Evolutionary conservation across 2,797 vertebrate genomes (phyloP), one percentile per base, ranked within the genome.

Genomic region (Fundulus diaphanus): DNA sequence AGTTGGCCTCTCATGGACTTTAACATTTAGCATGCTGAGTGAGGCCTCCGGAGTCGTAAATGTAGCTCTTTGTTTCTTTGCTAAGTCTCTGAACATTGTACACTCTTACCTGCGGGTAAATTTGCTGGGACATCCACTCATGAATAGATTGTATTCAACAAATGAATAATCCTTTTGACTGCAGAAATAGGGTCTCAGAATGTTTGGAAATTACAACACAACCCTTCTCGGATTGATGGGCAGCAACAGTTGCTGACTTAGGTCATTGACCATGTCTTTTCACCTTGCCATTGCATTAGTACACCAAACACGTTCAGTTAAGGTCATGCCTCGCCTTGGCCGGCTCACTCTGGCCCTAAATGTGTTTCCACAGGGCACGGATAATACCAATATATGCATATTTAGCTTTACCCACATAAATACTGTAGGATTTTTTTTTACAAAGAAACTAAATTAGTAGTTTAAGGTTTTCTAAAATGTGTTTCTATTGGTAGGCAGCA

Each of bases 381-480:
- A 18, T 37, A 37, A 63, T n/a, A 37, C 11, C 16, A 35, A 24
- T 52, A 4, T 7, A 61, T 12, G 7, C 33, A 37, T 20, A 61
- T 35, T 11, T 12, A 37, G 18, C 1, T 11, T 63, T 63, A 63
- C 59, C 9, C 22, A 3, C 3, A 35, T 9, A 37, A 37, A 37
- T 35, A 35, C n/a, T 63, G 59, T 22, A 63, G 20, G 3, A 63
- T 63, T 37, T 35, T 11, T 11, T 63, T 63, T 22, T 7, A 0
- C 1, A 63, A 63, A 6, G n/a, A n/a, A 42, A 8, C 8, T 22
- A 35, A 63, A 22, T 63, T 3, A 37, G 33, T 15, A 35, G 37
- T 63, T 37, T 37, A 70, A 83, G 82, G 83, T 80, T 77, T 33
- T 42, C 51, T 52, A 48, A 69, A 79, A 82, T 81, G 63, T 73